Percentiles rank a stretch among this genome's conserved stretches.
Evolutionary conservation across 2,113 vertebrate genomes (phyloP).

Genomic region (Gorsachius goisagi): DNA sequence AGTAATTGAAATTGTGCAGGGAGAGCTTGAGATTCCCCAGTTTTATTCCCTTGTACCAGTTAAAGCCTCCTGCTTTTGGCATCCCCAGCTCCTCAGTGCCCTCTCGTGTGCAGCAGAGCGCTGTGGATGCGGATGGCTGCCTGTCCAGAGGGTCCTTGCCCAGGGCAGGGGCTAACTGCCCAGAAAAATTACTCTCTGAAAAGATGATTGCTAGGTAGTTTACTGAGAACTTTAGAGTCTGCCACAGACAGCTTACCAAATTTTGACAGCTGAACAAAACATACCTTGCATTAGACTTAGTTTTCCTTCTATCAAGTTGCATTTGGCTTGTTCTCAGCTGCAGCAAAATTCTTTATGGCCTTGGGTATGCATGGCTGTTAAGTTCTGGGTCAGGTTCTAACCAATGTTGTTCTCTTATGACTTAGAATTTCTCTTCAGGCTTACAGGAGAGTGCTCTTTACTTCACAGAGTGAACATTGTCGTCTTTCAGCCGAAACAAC

Average conservation of each 20-base stretch:
- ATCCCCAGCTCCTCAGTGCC: not conserved
- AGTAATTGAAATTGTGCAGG: not conserved
- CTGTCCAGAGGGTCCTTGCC: too few relatives aligned
- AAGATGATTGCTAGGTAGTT: not conserved
- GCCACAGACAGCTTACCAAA: not conserved
- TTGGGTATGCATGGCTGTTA: accelerated
- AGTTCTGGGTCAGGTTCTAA: not conserved
- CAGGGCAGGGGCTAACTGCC: not conserved
- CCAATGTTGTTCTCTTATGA: not conserved
- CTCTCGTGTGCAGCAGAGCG: too few relatives aligned
- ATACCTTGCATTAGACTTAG: not conserved
- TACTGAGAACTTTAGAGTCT: not conserved
- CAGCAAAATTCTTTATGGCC: not conserved
- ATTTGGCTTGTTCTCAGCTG: not conserved
- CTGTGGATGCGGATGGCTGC: not conserved
- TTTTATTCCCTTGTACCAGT: not conserved
- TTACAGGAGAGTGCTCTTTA: not conserved
- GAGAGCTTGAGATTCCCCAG: not conserved
- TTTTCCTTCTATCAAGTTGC: not conserved
- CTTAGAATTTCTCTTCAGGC: not conserved
- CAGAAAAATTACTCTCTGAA: not conserved
- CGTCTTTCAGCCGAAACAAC: not conserved
- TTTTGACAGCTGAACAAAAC: not conserved
- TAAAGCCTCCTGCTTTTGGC: not conserved
- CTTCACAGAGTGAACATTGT: not conserved